These are phyloP conservation scores for Gephyroberyx darwinii DNA, from an alignment of 2,797 vertebrate species.

Conservation along the genomic window DNA sequence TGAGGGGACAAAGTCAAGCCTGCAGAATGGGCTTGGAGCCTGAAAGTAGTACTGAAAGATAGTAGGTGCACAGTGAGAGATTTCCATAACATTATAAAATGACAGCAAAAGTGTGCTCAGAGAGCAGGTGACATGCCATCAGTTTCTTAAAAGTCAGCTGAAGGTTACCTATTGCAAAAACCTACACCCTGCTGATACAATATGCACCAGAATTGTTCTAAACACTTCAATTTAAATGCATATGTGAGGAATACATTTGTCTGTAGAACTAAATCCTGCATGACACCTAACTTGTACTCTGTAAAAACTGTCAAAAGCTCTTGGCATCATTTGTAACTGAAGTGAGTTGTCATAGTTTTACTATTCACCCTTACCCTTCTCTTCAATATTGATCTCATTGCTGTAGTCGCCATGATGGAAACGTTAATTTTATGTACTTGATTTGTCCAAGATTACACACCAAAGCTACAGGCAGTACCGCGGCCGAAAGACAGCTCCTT, in stretches of 20 bases:
- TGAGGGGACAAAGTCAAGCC: constrained; percentile 59
- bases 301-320: constrained; percentile 47
- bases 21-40: neutral
- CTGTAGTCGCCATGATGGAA: constrained; percentile 75
- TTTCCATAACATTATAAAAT: neutral
- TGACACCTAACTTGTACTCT: constrained; percentile 37
- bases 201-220: neutral
- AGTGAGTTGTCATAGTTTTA: neutral
- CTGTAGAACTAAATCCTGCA: constrained; percentile 13
- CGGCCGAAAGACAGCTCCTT: constrained; percentile 5
- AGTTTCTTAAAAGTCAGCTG: neutral
- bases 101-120: neutral
- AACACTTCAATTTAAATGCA: neutral
- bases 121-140: neutral
- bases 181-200: neutral
- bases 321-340: constrained; percentile 7
- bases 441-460: constrained; percentile 3
- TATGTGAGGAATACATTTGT: neutral
- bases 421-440: neutral
- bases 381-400: constrained; percentile 73
- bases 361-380: constrained; percentile 71
- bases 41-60: neutral
- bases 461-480: constrained; percentile 21
- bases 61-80: neutral
- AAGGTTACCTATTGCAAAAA: neutral